Conservation (phyloP, 2,797 vertebrate genomes). For the Gymnodraco acuticeps region DNA sequence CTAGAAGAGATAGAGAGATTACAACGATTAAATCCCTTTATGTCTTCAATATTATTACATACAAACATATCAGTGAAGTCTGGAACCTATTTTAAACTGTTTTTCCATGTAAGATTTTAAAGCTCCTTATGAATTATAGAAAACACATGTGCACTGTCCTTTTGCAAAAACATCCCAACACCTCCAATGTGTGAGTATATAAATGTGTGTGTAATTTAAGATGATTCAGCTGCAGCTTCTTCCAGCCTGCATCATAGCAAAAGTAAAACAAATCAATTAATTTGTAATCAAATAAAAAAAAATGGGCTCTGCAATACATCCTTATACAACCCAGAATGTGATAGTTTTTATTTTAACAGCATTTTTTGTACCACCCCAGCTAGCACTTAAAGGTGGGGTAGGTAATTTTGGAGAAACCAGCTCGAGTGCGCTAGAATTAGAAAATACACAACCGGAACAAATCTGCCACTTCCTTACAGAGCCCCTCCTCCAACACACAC, state of each 20-base stretch:
- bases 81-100: constrained; percentile 25
- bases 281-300: constrained; percentile 32
- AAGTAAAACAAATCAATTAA: constrained; percentile 43
- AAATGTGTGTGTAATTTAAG: constrained; percentile 41
- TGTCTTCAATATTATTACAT: constrained; percentile 17
- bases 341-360: not conserved
- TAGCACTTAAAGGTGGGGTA: not conserved
- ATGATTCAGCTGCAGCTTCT: constrained; percentile 27
- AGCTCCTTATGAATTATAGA: constrained; percentile 48
- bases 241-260: constrained; percentile 8
- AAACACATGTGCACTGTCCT: constrained; percentile 37
- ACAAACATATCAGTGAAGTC: constrained; percentile 16
- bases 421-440: no score
- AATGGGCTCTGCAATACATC: not conserved
- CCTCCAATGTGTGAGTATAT: constrained; percentile 38
- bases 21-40: not conserved
- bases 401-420: no score
- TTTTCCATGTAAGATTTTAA: constrained; percentile 38
- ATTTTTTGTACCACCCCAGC: constrained; percentile 8
- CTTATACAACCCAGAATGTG: constrained; percentile 1
- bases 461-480: no score
- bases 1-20: constrained; percentile 22
- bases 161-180: constrained; percentile 14
- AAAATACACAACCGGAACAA: no score
- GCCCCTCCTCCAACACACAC: no score